Conservation (phyloP, 2,888 invertebrate species). For the Silvanus unidentatus region DNA sequence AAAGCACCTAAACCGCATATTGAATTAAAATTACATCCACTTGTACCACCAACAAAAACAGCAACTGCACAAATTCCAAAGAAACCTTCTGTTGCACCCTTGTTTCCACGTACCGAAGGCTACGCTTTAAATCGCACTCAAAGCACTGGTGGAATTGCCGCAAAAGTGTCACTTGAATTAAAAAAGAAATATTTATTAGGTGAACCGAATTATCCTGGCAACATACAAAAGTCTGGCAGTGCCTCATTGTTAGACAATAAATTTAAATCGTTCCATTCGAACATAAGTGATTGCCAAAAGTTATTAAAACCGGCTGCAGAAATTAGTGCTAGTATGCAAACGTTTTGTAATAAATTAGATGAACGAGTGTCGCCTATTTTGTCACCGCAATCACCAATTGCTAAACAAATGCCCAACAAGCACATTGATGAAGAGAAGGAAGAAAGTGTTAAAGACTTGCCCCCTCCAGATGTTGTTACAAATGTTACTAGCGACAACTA, state of each 20-base stretch:
- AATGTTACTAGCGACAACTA: conserved; percentile 16
- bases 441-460: conserved; percentile 8
- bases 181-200: conserved; percentile 81
- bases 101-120: conserved; percentile 55
- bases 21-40: conserved; percentile 44
- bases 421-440: conserved; percentile 1
- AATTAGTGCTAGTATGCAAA: conserved; percentile 63
- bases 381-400: conserved; percentile 13
- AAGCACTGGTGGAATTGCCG: conserved; percentile 82
- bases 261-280: conserved; percentile 76
- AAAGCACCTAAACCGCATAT: conserved; percentile 31
- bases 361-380: conserved; percentile 39
- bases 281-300: conserved; percentile 85
- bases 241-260: conserved; percentile 79
- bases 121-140: conserved; percentile 76
- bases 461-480: conserved; percentile 20
- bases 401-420: not conserved
- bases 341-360: conserved; percentile 50
- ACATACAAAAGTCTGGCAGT: conserved; percentile 75
- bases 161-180: conserved; percentile 78
- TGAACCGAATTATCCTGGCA: conserved; percentile 58
- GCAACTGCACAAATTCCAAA: conserved; percentile 28
- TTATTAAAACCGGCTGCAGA: conserved; percentile 68
- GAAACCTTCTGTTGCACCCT: conserved; percentile 36
- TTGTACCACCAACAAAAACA: conserved; percentile 33